A percentile compares a stretch with the other conserved stretches of the same genome.
These are phyloP conservation scores for Diarsia dahlii DNA, from an alignment of 2,888 invertebrate genomes.

Conservation along the genomic window DNA sequence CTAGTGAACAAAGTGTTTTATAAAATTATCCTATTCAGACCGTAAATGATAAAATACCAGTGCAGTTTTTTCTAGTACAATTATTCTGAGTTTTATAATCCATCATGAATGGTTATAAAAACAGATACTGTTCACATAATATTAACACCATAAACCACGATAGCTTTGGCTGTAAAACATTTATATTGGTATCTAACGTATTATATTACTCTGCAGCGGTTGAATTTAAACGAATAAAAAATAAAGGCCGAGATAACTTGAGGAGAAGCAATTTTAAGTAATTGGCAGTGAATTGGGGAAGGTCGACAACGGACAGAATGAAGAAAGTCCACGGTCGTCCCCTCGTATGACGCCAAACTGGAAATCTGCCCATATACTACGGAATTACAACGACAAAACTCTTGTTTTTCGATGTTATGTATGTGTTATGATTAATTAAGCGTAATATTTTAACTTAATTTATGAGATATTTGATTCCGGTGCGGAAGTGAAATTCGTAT, in stretches of 20 bases:
- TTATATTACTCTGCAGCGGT: constrained; percentile 3
- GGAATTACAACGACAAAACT: constrained; percentile 19
- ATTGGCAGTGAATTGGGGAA: constrained; percentile 71
- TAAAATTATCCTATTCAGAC: background rate
- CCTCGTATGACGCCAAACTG: constrained; percentile 59
- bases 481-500: constrained; percentile 13
- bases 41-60: background rate
- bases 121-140: background rate
- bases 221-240: constrained; percentile 47
- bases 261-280: constrained; percentile 62
- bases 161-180: constrained; percentile 26
- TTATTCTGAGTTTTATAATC: background rate
- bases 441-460: constrained; percentile 4
- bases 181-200: constrained; percentile 21
- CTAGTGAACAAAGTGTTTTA: background rate
- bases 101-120: constrained; percentile 11
- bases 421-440: constrained; percentile 6
- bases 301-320: constrained; percentile 64
- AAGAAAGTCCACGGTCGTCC: constrained; percentile 75
- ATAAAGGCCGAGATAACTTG: constrained; percentile 41
- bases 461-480: constrained; percentile 10
- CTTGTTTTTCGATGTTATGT: constrained; percentile 10
- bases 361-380: constrained; percentile 55
- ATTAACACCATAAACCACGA: constrained; percentile 32
- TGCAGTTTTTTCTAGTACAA: background rate